Evolutionary conservation across 2,797 vertebrate species (phyloP).

Genomic region (Centroberyx gerrardi): DNA sequence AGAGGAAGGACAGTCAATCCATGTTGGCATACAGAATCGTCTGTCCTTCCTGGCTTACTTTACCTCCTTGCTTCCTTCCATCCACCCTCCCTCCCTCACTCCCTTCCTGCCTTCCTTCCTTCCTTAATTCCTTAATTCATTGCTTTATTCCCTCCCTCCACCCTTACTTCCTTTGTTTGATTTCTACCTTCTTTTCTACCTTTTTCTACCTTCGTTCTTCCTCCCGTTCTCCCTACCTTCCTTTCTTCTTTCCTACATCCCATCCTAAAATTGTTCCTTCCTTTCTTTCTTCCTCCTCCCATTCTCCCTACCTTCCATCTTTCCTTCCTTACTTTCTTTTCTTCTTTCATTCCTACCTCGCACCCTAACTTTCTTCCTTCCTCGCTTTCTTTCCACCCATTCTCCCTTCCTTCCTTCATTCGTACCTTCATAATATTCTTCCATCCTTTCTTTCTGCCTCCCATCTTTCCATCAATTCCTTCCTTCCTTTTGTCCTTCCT

Average conservation of each 20-base stretch:
- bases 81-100: neutral
- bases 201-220: neutral
- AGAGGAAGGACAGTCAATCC: neutral
- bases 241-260: no score
- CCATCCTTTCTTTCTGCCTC: neutral
- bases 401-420: neutral
- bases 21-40: neutral
- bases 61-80: neutral
- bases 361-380: neutral
- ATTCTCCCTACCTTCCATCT: no score
- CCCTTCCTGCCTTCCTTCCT: neutral
- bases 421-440: neutral
- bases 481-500: neutral
- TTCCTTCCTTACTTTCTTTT: neutral
- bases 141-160: neutral
- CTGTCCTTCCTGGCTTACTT: neutral
- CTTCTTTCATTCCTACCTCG: neutral
- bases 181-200: neutral
- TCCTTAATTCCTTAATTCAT: neutral
- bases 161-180: no score
- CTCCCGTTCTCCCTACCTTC: neutral
- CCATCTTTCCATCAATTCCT: neutral
- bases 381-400: no score
- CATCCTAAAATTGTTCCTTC: no score
- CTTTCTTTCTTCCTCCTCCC: neutral